phyloP scores from a whole-genome alignment of 2,888 invertebrate species.

The Sepioteuthis lessoniana region DNA sequence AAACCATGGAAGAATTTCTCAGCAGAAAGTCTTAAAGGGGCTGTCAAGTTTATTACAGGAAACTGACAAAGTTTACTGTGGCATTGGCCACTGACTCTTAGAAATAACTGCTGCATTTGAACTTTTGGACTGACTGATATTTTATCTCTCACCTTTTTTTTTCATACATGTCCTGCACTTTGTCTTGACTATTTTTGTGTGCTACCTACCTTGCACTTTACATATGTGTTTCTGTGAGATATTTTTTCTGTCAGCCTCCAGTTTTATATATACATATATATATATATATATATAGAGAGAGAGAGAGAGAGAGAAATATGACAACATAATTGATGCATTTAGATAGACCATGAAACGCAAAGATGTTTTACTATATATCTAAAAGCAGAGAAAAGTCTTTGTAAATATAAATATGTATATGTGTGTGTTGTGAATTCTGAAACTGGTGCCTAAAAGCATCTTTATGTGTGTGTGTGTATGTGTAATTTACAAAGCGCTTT shows the following conservation, averaged over 20 bases:
- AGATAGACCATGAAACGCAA: no score
- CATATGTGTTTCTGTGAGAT: neutral
- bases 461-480: no score
- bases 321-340: no score
- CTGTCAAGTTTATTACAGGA: neutral
- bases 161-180: neutral
- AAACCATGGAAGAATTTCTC: neutral
- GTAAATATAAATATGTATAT: no score
- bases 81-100: neutral
- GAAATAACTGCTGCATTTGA: neutral
- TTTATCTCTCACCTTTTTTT: neutral
- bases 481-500: no score
- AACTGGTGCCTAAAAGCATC: no score
- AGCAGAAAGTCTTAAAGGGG: neutral
- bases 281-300: neutral
- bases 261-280: neutral
- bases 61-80: neutral
- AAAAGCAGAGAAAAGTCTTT: no score
- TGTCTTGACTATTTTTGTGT: neutral
- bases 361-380: no score
- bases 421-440: no score
- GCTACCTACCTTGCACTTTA: neutral
- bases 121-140: neutral
- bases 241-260: neutral
- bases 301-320: no score